These are phyloP conservation scores for Lithodes maja DNA, from an alignment of 2,888 invertebrate genomes.

Conservation along the genomic window DNA sequence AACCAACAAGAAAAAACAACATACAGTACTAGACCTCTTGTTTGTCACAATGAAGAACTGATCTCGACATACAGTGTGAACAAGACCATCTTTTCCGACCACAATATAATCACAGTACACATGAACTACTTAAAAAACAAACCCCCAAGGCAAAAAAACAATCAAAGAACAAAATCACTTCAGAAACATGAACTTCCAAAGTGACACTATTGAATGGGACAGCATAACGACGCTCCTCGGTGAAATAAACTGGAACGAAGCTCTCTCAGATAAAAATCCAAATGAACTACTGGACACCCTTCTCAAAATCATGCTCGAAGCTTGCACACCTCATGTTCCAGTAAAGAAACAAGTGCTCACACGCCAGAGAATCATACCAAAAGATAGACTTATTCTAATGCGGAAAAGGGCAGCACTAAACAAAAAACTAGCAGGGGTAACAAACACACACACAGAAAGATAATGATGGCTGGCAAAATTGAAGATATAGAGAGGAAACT, in stretches of 20 bases:
- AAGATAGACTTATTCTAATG: background rate
- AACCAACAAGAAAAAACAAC: background rate
- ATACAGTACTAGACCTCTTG: background rate
- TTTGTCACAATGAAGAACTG: background rate
- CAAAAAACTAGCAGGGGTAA: background rate
- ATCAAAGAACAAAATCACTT: background rate
- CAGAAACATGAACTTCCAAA: background rate
- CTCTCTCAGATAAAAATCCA: background rate
- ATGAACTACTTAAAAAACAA: background rate
- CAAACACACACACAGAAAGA: background rate
- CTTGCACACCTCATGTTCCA: background rate
- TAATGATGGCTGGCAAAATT: too few species aligned
- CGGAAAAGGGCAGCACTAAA: background rate
- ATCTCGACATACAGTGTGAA: background rate
- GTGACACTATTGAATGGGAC: background rate
- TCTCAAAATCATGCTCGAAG: background rate
- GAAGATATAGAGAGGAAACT: too few species aligned
- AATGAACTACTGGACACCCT: background rate
- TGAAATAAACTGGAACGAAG: background rate
- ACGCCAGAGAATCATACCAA: background rate
- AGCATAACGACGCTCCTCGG: background rate
- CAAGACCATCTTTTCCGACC: slow-evolving; percentile 1
- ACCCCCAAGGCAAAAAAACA: background rate
- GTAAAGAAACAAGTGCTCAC: background rate
- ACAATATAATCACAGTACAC: background rate